A percentile compares a stretch with the other conserved stretches of the same genome.
These are phyloP conservation scores for Prenolepis imparis DNA, from an alignment of 2,888 invertebrate species.

Conservation along the genomic window DNA sequence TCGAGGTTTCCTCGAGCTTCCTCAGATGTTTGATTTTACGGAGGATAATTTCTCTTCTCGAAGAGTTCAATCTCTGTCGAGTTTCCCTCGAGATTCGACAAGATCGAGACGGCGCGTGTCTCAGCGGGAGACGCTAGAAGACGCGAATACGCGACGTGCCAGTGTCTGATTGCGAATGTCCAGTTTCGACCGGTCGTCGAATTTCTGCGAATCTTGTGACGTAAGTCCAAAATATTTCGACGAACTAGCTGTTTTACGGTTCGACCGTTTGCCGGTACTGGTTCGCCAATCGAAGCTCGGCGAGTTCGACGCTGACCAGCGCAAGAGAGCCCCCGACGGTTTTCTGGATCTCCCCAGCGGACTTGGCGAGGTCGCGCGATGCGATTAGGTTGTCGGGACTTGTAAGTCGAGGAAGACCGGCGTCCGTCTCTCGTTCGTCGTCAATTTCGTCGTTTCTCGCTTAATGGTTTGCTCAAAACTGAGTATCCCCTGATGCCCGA, in stretches of 20 bases:
- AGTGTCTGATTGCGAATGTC: not conserved
- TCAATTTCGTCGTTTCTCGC: slow-evolving; percentile 40
- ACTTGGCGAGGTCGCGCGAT: not conserved
- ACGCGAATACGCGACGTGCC: not conserved
- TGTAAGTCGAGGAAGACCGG: not conserved
- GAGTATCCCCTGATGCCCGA: slow-evolving; percentile 64
- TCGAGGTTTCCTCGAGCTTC: not conserved
- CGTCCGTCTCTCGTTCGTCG: not conserved
- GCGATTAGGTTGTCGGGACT: not conserved
- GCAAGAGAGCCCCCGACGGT: not conserved
- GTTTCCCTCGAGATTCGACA: not conserved
- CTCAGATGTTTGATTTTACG: slow-evolving; percentile 1
- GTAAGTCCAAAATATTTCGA: slow-evolving; percentile 3
- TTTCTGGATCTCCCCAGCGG: not conserved
- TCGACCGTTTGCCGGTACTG: slow-evolving; percentile 9
- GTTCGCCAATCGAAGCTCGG: not conserved
- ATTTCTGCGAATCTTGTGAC: not conserved
- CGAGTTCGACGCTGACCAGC: not conserved
- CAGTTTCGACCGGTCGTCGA: not conserved
- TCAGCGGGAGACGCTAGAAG: not conserved
- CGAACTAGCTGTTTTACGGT: not conserved
- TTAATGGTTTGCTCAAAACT: slow-evolving; percentile 71
- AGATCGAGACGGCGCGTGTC: not conserved
- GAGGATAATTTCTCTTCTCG: not conserved
- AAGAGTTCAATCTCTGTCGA: not conserved